Evolutionary conservation across 37 sponge, comb jelly and placozoan species (phyloP).

Genomic region (Mnemiopsis leidyi): DNA sequence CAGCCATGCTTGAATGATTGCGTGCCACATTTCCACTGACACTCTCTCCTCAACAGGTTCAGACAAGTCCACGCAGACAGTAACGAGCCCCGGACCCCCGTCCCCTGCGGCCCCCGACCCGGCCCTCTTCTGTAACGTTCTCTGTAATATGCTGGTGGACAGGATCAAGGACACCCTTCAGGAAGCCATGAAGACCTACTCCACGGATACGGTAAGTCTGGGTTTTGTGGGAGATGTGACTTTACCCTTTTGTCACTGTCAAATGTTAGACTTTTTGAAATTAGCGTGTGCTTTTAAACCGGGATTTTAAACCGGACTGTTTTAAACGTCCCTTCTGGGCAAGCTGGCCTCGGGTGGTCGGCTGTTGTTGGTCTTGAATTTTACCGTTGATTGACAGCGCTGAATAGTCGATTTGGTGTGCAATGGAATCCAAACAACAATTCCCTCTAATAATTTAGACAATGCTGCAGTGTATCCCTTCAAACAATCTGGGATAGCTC

Average conservation of each 20-base stretch:
- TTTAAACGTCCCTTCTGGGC: background rate
- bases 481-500: too few species aligned
- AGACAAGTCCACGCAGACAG: conserved; percentile 25
- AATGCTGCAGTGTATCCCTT: too few species aligned
- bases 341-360: background rate
- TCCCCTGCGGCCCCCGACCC: conserved; percentile 10
- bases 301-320: background rate
- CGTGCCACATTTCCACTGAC: background rate
- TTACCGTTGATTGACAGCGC: background rate
- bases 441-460: background rate
- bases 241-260: background rate
- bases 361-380: background rate
- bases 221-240: background rate
- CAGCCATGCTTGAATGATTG: background rate
- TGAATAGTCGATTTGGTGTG: background rate
- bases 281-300: background rate
- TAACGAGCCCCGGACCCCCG: background rate
- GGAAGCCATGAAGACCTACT: conserved; percentile 39
- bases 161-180: conserved; percentile 49
- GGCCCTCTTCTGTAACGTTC: conserved; percentile 16
- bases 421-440: background rate
- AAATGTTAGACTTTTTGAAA: background rate
- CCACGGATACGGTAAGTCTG: background rate
- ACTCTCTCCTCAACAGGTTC: background rate
- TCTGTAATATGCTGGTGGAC: conserved; percentile 35